Conservation (phyloP, 1,140 invertebrate genomes). For the Solen grandis region DNA sequence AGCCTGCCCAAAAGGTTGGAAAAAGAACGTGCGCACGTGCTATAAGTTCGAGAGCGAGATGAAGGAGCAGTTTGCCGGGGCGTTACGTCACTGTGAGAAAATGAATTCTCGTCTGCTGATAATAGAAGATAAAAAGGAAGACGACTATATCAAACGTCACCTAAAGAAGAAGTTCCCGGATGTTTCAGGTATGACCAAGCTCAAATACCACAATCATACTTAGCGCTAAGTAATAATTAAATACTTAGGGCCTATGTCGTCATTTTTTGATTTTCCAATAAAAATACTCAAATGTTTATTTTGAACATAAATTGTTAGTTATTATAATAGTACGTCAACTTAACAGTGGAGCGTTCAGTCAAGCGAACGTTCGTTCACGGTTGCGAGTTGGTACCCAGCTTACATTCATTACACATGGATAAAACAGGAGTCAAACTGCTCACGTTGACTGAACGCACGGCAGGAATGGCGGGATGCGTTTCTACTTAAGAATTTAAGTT, state of each 20-base stretch:
- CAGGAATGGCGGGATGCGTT: too few relatives aligned
- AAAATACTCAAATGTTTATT: not conserved
- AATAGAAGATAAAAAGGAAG: constrained; percentile 69
- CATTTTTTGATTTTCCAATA: not conserved
- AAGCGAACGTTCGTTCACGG: too few relatives aligned
- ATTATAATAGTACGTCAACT: not conserved
- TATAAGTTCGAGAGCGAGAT: constrained; percentile 68
- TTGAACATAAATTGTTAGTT: not conserved
- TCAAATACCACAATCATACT: too few relatives aligned
- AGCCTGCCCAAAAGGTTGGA: constrained; percentile 71
- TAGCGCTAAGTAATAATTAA: too few relatives aligned
- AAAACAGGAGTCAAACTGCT: too few relatives aligned
- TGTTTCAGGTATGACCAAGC: constrained; percentile 43
- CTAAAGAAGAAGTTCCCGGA: constrained; percentile 60
- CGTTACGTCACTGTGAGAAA: constrained; percentile 60
- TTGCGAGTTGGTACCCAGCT: too few relatives aligned
- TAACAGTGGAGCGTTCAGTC: not conserved
- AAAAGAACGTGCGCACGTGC: constrained; percentile 64
- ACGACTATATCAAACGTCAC: constrained; percentile 67
- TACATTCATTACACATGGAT: too few relatives aligned
- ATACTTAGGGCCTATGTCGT: too few relatives aligned
- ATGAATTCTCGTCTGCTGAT: constrained; percentile 64
- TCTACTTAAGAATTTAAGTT: too few relatives aligned
- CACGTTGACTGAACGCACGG: too few relatives aligned
- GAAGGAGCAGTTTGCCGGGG: constrained; percentile 68